Evolutionary conservation across 2,113 vertebrate species (phyloP).

Genomic region (Cyphomyrus discorhynchus): DNA sequence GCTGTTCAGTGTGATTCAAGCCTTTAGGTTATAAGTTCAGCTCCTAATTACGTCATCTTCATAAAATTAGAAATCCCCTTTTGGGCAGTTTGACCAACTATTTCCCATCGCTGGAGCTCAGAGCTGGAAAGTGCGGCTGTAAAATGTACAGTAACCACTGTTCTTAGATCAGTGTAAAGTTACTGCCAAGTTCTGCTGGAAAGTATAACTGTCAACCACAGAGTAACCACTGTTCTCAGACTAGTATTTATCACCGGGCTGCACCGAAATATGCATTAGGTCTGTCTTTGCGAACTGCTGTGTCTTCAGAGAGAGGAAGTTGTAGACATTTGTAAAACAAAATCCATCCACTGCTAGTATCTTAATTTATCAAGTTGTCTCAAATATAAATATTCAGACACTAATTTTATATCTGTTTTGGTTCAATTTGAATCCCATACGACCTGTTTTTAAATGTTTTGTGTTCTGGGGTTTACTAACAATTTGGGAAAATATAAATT

Average conservation of each 20-base stretch:
- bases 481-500: not conserved
- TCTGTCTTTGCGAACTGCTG: not conserved
- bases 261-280: not conserved
- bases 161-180: not conserved
- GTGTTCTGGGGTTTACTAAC: not conserved
- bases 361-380: not conserved
- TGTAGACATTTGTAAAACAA: not conserved
- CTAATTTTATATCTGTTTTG: not conserved
- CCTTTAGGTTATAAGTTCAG: not conserved
- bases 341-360: not conserved
- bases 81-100: too few relatives aligned
- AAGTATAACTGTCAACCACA: constrained; percentile 2
- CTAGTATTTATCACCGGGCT: not conserved
- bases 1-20: not conserved
- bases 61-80: not conserved
- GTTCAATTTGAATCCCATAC: not conserved
- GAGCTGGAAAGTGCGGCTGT: not conserved
- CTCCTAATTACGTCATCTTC: not conserved
- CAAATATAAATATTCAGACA: not conserved
- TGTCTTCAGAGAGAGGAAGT: not conserved
- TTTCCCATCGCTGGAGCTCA: not conserved
- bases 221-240: not conserved
- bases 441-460: not conserved
- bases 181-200: constrained; percentile 2
- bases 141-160: not conserved